These are phyloP conservation scores for Drosophila lini DNA, from an alignment of 1,140 invertebrate genomes.

Conservation along the genomic window DNA sequence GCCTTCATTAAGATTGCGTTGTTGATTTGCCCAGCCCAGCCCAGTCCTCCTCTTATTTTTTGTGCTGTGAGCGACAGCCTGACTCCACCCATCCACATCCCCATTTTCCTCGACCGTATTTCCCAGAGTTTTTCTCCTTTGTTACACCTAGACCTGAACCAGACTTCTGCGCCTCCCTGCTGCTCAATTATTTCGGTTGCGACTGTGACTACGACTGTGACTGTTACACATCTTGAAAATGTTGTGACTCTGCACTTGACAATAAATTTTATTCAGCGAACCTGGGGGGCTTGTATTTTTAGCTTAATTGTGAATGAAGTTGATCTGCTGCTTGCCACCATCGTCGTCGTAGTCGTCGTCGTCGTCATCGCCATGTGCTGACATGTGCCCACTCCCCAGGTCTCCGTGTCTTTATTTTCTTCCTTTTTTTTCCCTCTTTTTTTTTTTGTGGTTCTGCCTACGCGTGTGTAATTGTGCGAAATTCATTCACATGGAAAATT, in stretches of 20 bases:
- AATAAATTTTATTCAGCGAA: constrained; percentile 68
- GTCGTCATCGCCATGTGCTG: constrained; percentile 56
- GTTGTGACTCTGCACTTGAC: constrained; percentile 76
- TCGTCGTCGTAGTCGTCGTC: neutral
- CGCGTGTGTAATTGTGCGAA: constrained; percentile 72
- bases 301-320: constrained; percentile 79
- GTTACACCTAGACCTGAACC: constrained; percentile 51
- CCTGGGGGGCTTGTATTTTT: constrained; percentile 65
- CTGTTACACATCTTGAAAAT: constrained; percentile 58
- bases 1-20: constrained; percentile 84
- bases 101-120: constrained; percentile 21
- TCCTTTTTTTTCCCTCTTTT: neutral
- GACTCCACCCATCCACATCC: constrained; percentile 44
- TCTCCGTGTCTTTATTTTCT: constrained; percentile 17
- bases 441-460: constrained; percentile 20
- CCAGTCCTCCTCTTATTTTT: constrained; percentile 14
- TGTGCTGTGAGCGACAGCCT: constrained; percentile 61
- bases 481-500: constrained; percentile 78
- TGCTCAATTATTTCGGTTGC: constrained; percentile 45
- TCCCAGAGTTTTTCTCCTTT: constrained; percentile 39
- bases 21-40: constrained; percentile 63
- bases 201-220: constrained; percentile 44
- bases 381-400: constrained; percentile 53
- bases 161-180: constrained; percentile 21
- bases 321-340: constrained; percentile 23